phyloP scores from a whole-genome alignment of 2,797 vertebrate species.

The Emydoidea blandingii region DNA sequence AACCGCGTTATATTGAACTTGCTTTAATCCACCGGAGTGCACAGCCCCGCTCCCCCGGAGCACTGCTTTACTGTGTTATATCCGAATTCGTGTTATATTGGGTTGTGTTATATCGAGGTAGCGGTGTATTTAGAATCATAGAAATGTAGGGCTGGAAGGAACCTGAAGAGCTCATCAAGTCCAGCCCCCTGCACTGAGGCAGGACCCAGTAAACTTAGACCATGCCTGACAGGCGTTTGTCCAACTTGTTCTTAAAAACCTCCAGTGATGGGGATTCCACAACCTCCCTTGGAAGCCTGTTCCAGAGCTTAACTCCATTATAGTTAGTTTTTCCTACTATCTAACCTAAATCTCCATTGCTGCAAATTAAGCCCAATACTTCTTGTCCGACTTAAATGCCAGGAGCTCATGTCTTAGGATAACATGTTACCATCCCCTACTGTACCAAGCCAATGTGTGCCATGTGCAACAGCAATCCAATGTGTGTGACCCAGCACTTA shows the following conservation, averaged over 20 bases:
- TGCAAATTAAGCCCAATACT: neutral
- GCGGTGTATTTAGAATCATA: neutral
- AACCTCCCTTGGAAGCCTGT: neutral
- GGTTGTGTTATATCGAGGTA: too few species aligned
- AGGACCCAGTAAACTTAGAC: neutral
- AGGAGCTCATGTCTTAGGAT: neutral
- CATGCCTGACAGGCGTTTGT: neutral
- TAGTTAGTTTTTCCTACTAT: neutral
- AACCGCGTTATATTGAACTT: too few species aligned
- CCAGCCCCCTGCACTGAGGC: neutral
- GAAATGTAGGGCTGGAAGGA: neutral
- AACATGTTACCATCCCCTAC: neutral
- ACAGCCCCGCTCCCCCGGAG: too few species aligned
- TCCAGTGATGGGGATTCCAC: neutral
- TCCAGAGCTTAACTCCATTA: neutral
- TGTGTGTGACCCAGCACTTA: accelerated
- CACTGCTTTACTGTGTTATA: too few species aligned
- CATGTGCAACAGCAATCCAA: neutral
- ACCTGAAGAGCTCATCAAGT: neutral
- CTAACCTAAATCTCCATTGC: neutral
- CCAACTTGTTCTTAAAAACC: neutral
- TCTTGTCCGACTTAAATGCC: neutral
- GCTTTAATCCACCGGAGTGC: too few species aligned
- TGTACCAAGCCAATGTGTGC: neutral
- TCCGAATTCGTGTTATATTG: too few species aligned